phyloP scores from a whole-genome alignment of 1,140 invertebrate species.

The Euwallacea fornicatus region DNA sequence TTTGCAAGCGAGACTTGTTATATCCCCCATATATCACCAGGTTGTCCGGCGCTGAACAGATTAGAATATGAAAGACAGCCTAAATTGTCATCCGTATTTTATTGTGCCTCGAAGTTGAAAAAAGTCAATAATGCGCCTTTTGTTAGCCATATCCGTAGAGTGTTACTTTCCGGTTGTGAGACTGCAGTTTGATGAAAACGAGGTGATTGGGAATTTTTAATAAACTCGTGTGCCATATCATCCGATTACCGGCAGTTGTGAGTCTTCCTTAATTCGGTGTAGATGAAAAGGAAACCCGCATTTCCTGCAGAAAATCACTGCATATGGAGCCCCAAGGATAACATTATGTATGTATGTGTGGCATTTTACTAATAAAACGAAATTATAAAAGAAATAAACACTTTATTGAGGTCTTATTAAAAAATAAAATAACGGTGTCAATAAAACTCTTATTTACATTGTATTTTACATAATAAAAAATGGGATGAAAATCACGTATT shows the following conservation, averaged over 20 bases:
- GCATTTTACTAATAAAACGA: no score
- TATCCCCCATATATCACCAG: not conserved
- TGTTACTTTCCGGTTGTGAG: no score
- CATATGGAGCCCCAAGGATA: not conserved
- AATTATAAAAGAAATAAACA: no score
- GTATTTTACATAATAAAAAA: not conserved
- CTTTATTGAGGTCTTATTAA: no score
- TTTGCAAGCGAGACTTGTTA: not conserved
- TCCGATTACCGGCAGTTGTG: not conserved
- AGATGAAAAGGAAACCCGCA: conserved; percentile 11
- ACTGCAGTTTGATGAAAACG: no score
- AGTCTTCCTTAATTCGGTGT: conserved; percentile 6
- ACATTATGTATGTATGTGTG: no score
- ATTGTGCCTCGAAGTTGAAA: no score
- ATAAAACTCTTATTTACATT: conserved; percentile 1
- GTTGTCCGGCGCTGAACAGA: not conserved
- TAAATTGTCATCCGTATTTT: not conserved
- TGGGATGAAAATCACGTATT: conserved; percentile 7
- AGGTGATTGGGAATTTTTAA: no score
- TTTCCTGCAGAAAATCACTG: not conserved
- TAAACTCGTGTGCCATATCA: no score
- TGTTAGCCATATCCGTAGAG: no score
- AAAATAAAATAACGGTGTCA: no score
- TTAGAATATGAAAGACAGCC: not conserved
- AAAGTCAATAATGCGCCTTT: no score